phyloP scores from a whole-genome alignment of 37 sponge, comb jelly and placozoan genomes.

The Tethya wilhelma region DNA sequence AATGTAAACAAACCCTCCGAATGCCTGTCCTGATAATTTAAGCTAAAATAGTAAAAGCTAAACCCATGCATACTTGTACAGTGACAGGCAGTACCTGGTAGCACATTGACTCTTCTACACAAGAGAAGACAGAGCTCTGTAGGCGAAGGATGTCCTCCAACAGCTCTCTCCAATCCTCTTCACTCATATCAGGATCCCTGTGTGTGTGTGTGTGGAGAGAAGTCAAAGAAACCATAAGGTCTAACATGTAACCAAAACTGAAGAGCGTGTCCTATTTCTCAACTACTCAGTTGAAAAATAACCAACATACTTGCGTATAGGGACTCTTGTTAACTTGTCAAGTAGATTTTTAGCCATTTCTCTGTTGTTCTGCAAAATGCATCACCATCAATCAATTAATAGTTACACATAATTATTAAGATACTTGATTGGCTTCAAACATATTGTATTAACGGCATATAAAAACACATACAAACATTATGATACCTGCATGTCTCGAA shows the following conservation, averaged over 20 bases:
- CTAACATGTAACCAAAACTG: neutral
- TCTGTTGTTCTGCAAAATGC: too few species aligned
- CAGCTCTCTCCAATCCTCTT: constrained; percentile 40
- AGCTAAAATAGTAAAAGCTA: too few species aligned
- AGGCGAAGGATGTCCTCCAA: constrained; percentile 42
- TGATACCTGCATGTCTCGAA: constrained; percentile 44
- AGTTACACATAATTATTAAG: too few species aligned
- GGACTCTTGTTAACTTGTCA: constrained; percentile 47
- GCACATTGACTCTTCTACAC: constrained; percentile 41
- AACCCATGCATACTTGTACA: neutral
- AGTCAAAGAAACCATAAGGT: neutral
- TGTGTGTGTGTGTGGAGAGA: neutral
- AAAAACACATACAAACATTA: neutral
- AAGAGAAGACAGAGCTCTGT: constrained; percentile 39
- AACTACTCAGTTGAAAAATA: neutral
- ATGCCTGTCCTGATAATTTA: too few species aligned
- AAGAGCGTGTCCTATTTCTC: neutral
- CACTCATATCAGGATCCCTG: constrained; percentile 42
- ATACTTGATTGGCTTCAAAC: constrained; percentile 26
- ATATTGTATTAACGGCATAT: neutral
- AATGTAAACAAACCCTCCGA: too few species aligned
- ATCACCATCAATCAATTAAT: too few species aligned
- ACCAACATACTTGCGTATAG: constrained; percentile 61
- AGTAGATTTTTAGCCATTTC: constrained; percentile 64
- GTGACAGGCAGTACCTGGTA: constrained; percentile 45